These are phyloP conservation scores for Sphaeramia orbicularis DNA, from an alignment of 2,797 vertebrate genomes.

Conservation along the genomic window DNA sequence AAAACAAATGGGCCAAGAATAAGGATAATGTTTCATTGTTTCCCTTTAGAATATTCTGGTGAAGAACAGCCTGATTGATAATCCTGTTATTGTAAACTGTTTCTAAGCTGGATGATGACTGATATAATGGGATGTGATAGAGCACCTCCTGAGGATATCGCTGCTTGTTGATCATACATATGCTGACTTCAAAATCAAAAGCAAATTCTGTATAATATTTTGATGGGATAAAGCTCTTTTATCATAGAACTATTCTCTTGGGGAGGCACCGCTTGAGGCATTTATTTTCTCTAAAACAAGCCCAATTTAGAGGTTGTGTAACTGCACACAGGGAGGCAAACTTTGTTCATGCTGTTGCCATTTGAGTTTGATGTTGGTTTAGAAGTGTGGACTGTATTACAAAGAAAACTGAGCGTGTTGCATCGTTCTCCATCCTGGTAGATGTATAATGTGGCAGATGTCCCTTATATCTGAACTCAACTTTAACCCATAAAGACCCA, in stretches of 20 bases:
- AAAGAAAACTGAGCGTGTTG: slow-evolving; percentile 2
- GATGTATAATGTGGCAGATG: too few species aligned
- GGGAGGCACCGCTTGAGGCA: neutral
- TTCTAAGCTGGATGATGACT: slow-evolving; percentile 1
- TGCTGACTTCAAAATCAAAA: slow-evolving; percentile 32
- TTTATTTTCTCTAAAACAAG: slow-evolving; percentile 20
- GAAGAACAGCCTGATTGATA: slow-evolving; percentile 5
- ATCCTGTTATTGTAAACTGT: slow-evolving; percentile 5
- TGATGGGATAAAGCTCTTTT: slow-evolving; percentile 18
- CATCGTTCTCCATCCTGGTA: neutral
- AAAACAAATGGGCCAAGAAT: slow-evolving; percentile 4
- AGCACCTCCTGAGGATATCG: slow-evolving; percentile 18
- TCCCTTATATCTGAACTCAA: too few species aligned
- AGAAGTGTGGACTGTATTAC: neutral
- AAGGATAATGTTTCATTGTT: slow-evolving; percentile 10
- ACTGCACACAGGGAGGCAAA: slow-evolving; percentile 3
- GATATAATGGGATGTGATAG: slow-evolving; percentile 36
- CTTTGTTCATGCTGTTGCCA: slow-evolving; percentile 6
- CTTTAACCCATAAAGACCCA: too few species aligned
- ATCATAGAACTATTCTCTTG: slow-evolving; percentile 8
- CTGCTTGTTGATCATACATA: slow-evolving; percentile 11
- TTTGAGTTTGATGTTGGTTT: slow-evolving; percentile 13
- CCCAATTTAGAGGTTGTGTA: neutral
- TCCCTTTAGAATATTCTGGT: slow-evolving; percentile 13
- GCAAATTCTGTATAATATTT: slow-evolving; percentile 11